Percentiles rank a stretch among this genome's conserved stretches.
phyloP scores from a whole-genome alignment of 1,140 invertebrate species.

The Leptopilina clavipes region DNA sequence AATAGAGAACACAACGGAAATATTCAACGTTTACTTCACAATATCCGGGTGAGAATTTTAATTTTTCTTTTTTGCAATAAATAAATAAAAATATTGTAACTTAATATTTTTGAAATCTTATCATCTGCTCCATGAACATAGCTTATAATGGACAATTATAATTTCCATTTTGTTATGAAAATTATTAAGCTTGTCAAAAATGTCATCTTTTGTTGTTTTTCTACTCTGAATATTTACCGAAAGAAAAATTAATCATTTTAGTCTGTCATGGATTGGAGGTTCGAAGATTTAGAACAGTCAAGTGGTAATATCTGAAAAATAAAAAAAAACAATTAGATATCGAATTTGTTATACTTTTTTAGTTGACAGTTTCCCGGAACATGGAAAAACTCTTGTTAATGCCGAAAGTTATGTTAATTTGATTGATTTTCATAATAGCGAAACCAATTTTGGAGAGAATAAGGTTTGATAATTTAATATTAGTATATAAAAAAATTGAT shows the following conservation, averaged over 20 bases:
- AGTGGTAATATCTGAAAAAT: constrained; percentile 52
- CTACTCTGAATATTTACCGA: constrained; percentile 40
- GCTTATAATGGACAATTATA: background rate
- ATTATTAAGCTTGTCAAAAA: background rate
- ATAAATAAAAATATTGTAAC: too few relatives aligned
- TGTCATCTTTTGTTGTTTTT: constrained; percentile 26
- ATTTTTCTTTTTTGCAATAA: background rate
- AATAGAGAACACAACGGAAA: constrained; percentile 15
- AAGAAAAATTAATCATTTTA: constrained; percentile 40
- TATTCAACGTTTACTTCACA: background rate
- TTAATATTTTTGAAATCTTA: background rate
- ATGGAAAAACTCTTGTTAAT: constrained; percentile 48
- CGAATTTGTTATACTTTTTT: constrained; percentile 26
- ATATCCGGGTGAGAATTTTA: background rate
- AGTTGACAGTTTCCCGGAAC: constrained; percentile 60
- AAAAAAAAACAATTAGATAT: background rate
- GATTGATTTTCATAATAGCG: constrained; percentile 38
- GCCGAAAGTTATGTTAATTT: constrained; percentile 56
- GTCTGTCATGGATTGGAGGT: constrained; percentile 60
- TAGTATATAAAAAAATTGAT: background rate
- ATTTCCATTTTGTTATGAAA: background rate
- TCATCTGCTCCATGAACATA: background rate
- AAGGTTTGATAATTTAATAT: background rate
- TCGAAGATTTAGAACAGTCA: constrained; percentile 55
- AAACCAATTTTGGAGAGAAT: background rate